Percentiles rank a stretch among this genome's conserved stretches.
Evolutionary conservation across 2,888 invertebrate species (phyloP).

Genomic region (Ophion costatus): DNA sequence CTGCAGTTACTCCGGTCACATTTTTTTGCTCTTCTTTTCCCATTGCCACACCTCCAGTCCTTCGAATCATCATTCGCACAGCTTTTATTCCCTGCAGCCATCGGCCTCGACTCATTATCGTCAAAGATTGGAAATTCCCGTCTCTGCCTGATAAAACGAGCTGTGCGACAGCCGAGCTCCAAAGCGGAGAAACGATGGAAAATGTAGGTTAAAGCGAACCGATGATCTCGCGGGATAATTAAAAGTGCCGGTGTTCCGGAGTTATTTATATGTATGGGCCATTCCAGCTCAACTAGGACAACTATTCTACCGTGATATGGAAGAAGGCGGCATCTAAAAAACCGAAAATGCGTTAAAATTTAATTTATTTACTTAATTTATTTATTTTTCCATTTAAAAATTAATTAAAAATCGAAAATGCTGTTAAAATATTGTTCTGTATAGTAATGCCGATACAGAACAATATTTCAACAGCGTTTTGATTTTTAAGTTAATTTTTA

Average conservation of each 20-base stretch:
- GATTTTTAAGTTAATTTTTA: no score
- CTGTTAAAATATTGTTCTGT: no score
- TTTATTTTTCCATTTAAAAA: no score
- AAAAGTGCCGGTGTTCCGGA: not conserved
- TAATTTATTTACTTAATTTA: no score
- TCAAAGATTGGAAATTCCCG: constrained; percentile 19
- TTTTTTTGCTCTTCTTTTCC: constrained; percentile 10
- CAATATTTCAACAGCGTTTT: no score
- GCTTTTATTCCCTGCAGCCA: not conserved
- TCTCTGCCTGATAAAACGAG: not conserved
- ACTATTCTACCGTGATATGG: no score
- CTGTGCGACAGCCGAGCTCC: not conserved
- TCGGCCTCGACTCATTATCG: constrained; percentile 19
- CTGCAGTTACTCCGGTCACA: constrained; percentile 13
- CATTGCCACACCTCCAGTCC: not conserved
- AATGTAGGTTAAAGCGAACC: not conserved
- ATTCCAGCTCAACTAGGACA: no score
- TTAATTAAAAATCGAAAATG: no score
- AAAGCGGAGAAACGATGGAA: not conserved
- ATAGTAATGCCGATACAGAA: no score
- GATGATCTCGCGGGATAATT: not conserved
- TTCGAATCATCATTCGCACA: not conserved
- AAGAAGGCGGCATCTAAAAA: no score
- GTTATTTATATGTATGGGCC: not conserved
- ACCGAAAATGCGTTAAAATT: no score